phyloP scores from a whole-genome alignment of 2,113 vertebrate species.

The Garra rufa region DNA sequence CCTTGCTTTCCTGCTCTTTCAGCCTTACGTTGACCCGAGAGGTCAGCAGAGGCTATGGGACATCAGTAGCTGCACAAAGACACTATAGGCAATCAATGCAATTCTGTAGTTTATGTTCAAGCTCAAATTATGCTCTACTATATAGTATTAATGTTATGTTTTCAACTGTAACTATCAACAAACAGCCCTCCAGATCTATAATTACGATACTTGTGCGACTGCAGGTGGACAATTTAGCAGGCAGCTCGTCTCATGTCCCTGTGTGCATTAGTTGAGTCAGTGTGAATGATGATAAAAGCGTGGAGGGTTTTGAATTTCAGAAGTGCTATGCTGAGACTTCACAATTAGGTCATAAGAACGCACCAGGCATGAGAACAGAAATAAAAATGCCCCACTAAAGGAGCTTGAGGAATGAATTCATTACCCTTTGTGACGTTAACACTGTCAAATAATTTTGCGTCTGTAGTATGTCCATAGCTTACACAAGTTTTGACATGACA shows the following conservation, averaged over 20 bases:
- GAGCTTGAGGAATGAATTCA: constrained; percentile 30
- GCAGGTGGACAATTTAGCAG: neutral
- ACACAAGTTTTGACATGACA: neutral
- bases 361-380: constrained; percentile 30
- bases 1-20: constrained; percentile 11
- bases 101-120: neutral
- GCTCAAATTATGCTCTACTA: neutral
- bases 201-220: neutral
- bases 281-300: constrained; percentile 37
- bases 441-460: constrained; percentile 54
- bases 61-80: neutral
- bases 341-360: constrained; percentile 40
- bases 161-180: neutral
- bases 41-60: constrained; percentile 5
- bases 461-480: neutral
- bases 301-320: constrained; percentile 33
- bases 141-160: neutral
- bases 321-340: constrained; percentile 29
- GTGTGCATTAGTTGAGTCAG: constrained; percentile 15
- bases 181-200: neutral
- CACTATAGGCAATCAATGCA: neutral
- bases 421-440: constrained; percentile 24
- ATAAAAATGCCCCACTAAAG: constrained; percentile 33
- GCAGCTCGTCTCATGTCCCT: constrained; percentile 2
- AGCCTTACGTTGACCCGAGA: constrained; percentile 8